phyloP scores from a whole-genome alignment of 2,797 vertebrate genomes.

The Amazonetta brasiliensis region DNA sequence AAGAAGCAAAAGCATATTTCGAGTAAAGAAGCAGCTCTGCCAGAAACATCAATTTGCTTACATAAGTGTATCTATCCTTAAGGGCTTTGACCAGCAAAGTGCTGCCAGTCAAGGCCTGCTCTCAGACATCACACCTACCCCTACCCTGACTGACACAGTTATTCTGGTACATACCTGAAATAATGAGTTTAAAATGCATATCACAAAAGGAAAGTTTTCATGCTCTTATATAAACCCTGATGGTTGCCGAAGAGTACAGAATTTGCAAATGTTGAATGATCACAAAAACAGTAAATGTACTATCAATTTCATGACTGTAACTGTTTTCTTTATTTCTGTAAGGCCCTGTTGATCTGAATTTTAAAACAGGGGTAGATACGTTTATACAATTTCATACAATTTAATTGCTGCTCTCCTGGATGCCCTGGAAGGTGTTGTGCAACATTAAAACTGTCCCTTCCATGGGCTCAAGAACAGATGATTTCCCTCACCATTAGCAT shows the following conservation, averaged over 20 bases:
- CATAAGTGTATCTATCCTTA: background rate
- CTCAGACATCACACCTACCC: background rate
- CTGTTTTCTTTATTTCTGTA: background rate
- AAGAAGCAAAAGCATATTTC: background rate
- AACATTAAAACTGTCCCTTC: background rate
- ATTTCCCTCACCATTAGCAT: background rate
- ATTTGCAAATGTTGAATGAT: background rate
- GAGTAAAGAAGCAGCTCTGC: background rate
- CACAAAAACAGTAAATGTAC: background rate
- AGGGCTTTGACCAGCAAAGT: background rate
- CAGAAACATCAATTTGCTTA: background rate
- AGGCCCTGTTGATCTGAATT: background rate
- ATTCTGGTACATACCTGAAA: background rate
- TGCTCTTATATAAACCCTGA: background rate
- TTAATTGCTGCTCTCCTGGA: background rate
- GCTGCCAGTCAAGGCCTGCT: background rate
- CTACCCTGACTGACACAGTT: background rate
- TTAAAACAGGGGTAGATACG: conserved; percentile 41
- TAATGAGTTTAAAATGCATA: background rate
- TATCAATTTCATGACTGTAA: background rate
- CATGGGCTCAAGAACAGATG: background rate
- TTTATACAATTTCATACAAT: background rate
- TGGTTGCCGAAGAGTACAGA: background rate
- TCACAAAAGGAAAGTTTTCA: background rate
- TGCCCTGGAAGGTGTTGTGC: background rate